Conservation (phyloP, 2,888 invertebrate species). For the Acanthopleura granulata region DNA sequence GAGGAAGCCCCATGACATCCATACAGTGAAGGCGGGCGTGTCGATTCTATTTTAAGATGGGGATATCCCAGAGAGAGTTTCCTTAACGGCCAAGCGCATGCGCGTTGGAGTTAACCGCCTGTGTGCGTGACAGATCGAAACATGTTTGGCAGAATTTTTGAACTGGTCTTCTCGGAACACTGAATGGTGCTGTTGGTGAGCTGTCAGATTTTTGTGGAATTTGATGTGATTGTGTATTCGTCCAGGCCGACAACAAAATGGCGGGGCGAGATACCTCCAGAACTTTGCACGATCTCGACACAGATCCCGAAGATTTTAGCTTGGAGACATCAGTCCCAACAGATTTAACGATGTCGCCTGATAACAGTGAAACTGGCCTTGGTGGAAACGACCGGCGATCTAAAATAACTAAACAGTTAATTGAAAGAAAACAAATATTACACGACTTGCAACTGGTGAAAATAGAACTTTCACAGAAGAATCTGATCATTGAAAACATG, state of each 20-base stretch:
- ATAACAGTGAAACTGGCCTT: conserved; percentile 36
- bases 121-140: conserved; percentile 2
- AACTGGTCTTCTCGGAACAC: not conserved
- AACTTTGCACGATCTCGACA: conserved; percentile 59
- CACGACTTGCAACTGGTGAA: conserved; percentile 69
- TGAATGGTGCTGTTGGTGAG: too few species aligned
- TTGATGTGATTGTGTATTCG: too few species aligned
- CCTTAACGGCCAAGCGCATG: not conserved
- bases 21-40: too few species aligned
- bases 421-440: conserved; percentile 66
- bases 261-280: conserved; percentile 58
- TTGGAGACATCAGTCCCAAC: conserved; percentile 68
- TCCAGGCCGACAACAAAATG: conserved; percentile 33
- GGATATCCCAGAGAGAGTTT: not conserved
- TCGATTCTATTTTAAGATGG: too few species aligned
- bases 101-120: not conserved
- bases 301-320: conserved; percentile 61
- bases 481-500: conserved; percentile 65
- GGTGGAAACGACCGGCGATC: conserved; percentile 43
- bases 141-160: conserved; percentile 18
- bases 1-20: too few species aligned
- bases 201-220: too few species aligned
- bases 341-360: conserved; percentile 67
- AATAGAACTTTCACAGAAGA: conserved; percentile 68
- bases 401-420: conserved; percentile 61